A percentile compares a stretch with the other conserved stretches of the same genome.
Conservation (phyloP, 2,797 vertebrate genomes). For the Selene dorsalis region DNA sequence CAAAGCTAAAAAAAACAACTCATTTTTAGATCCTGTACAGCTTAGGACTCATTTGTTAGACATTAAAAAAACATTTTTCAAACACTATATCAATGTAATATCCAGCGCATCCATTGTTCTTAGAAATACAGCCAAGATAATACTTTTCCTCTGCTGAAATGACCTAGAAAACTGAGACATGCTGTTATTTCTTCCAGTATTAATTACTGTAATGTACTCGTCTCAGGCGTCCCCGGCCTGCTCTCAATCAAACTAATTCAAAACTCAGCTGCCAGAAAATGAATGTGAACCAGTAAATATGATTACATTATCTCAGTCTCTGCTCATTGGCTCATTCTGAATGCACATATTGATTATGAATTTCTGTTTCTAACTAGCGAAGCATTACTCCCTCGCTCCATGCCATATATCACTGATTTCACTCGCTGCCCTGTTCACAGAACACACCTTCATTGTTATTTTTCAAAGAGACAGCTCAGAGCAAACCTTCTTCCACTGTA, state of each 20-base stretch:
- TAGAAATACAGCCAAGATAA: not conserved
- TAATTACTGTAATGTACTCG: constrained; percentile 52
- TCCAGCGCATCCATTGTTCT: not conserved
- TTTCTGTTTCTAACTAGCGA: constrained; percentile 13
- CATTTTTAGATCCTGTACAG: not conserved
- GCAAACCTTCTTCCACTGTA: constrained; percentile 3
- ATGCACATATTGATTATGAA: constrained; percentile 49
- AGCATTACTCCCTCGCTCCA: not conserved
- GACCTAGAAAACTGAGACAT: constrained; percentile 41
- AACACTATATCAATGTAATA: not conserved
- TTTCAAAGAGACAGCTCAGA: constrained; percentile 4
- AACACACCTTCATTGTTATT: constrained; percentile 13
- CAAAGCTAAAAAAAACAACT: constrained; percentile 3
- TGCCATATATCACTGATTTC: constrained; percentile 1
- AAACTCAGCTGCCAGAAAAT: constrained; percentile 49
- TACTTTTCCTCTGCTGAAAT: constrained; percentile 5
- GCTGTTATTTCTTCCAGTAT: constrained; percentile 41
- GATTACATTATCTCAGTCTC: constrained; percentile 39
- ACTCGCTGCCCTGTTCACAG: constrained; percentile 11
- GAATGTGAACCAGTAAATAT: constrained; percentile 40
- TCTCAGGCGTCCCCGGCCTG: constrained; percentile 4
- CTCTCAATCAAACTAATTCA: constrained; percentile 55
- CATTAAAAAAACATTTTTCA: not conserved
- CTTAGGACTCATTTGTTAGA: constrained; percentile 1
- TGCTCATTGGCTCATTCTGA: constrained; percentile 34